Evolutionary conservation across 2,888 invertebrate genomes (phyloP).

Genomic region (Tipula confusa): DNA sequence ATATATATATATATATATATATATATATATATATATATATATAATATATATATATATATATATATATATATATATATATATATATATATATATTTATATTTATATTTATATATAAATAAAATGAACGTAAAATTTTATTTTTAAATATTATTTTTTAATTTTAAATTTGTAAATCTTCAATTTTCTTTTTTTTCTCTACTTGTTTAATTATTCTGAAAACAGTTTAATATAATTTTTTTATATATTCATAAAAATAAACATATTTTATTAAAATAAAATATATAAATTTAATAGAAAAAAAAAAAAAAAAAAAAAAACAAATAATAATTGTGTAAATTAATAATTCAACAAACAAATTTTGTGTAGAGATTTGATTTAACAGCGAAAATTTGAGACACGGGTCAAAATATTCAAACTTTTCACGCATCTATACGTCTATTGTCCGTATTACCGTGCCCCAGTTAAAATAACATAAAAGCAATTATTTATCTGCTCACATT

Average conservation of each 20-base stretch:
- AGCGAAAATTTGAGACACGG: neutral
- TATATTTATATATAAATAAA: neutral
- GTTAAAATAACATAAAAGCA: neutral
- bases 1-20: too few species aligned
- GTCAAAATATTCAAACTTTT: neutral
- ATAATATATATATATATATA: too few species aligned
- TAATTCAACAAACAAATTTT: neutral
- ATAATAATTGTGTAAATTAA: neutral
- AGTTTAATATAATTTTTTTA: neutral
- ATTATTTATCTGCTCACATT: neutral
- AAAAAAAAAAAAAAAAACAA: neutral
- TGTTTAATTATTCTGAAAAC: conserved; percentile 12
- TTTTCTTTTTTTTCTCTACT: conserved; percentile 15
- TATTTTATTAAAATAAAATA: conserved; percentile 7
- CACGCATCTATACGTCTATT: neutral
- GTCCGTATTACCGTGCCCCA: neutral
- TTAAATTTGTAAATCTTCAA: conserved; percentile 25
- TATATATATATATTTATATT: neutral
- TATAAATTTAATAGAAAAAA: neutral
- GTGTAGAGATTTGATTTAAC: neutral
- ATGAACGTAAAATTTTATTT: conserved; percentile 3
- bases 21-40: too few species aligned
- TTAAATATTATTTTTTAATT: conserved; percentile 25
- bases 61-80: too few species aligned
- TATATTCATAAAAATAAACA: neutral